A percentile compares a stretch with the other conserved stretches of the same genome.
These are phyloP conservation scores for Pomacea maculata DNA, from an alignment of 1,140 invertebrate genomes.

Conservation along the genomic window DNA sequence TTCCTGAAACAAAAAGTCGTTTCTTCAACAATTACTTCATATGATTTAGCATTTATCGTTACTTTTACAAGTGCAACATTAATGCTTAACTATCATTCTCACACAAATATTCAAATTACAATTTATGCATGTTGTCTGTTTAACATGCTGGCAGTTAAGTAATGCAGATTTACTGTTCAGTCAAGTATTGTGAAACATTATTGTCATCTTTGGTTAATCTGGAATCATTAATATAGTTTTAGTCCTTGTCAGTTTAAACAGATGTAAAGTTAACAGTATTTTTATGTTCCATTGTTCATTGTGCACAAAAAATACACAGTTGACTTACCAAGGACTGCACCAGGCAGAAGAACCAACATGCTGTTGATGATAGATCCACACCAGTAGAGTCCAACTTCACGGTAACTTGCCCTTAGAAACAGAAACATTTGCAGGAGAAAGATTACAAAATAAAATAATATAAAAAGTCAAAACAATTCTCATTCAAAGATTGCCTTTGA, in stretches of 20 bases:
- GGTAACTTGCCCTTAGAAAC: slow-evolving; percentile 48
- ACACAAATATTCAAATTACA: no score
- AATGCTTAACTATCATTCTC: neutral
- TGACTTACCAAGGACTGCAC: slow-evolving; percentile 48
- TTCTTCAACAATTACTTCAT: neutral
- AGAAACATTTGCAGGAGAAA: neutral
- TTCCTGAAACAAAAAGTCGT: slow-evolving; percentile 36
- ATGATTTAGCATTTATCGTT: neutral
- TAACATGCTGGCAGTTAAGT: no score
- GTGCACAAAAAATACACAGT: neutral
- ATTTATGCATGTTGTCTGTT: no score
- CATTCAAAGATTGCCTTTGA: neutral
- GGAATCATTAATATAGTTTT: no score
- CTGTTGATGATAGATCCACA: slow-evolving; percentile 56
- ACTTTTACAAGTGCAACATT: neutral
- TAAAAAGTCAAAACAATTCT: neutral
- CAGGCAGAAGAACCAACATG: slow-evolving; percentile 56
- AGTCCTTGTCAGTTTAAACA: no score
- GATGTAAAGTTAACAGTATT: no score
- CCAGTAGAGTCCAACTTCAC: slow-evolving; percentile 59
- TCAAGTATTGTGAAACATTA: no score
- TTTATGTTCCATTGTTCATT: no score
- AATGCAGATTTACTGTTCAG: no score
- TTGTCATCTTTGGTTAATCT: no score
- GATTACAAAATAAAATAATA: neutral